These are phyloP conservation scores for Propithecus perrieri DNA, from an alignment of 2,797 vertebrate genomes.

Conservation along the genomic window DNA sequence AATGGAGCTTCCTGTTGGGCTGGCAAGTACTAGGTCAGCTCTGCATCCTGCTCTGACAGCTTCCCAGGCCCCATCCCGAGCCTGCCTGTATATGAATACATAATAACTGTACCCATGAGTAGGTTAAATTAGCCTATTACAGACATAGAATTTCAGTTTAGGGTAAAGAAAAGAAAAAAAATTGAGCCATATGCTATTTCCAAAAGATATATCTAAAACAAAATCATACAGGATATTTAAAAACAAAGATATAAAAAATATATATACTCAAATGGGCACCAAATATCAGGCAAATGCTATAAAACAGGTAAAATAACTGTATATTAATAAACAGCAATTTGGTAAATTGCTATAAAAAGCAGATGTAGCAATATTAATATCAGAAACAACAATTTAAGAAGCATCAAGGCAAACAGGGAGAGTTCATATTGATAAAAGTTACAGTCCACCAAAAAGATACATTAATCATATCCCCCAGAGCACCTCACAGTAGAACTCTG, in stretches of 20 bases:
- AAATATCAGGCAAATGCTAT: neutral
- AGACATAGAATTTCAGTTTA: neutral
- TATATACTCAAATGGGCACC: neutral
- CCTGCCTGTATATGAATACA: neutral
- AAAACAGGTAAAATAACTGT: neutral
- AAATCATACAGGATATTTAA: neutral
- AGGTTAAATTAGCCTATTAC: neutral
- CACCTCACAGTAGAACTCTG: neutral
- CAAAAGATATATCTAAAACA: constrained; percentile 1
- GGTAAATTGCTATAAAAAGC: neutral
- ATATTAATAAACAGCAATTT: neutral
- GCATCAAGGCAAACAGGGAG: neutral
- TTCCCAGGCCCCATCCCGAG: neutral
- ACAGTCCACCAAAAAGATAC: neutral
- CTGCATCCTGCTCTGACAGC: neutral
- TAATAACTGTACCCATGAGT: neutral
- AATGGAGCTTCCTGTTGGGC: neutral
- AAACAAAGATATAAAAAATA: neutral
- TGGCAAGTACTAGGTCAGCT: neutral
- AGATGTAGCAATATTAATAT: neutral
- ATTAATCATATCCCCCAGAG: neutral
- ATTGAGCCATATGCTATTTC: neutral
- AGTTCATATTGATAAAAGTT: neutral
- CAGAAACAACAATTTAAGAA: neutral
- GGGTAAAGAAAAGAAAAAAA: neutral